Evolutionary conservation across 1,140 invertebrate genomes (phyloP).

Genomic region (Drosophila trapezifrons): DNA sequence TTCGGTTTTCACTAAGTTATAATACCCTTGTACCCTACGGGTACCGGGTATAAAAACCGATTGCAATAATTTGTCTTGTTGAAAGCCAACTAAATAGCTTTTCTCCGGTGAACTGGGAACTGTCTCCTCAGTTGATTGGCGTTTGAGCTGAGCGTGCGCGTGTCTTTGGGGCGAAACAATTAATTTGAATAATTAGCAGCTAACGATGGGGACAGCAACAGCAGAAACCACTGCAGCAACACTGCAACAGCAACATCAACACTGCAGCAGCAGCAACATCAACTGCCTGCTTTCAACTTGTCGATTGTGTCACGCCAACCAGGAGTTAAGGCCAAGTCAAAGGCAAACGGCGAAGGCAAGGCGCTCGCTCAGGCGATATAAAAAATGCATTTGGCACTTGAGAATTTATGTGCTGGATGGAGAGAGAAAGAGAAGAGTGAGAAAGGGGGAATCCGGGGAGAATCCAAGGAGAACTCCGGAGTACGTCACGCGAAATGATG

Average conservation of each 20-base stretch:
- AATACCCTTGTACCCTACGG: too few species aligned
- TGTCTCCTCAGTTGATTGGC: constrained; percentile 66
- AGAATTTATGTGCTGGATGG: constrained; percentile 65
- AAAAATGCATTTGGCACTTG: constrained; percentile 81
- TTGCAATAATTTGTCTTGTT: constrained; percentile 25
- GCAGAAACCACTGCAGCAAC: constrained; percentile 9
- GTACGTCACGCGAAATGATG: constrained; percentile 81
- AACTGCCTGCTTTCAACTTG: constrained; percentile 62
- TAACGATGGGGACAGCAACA: constrained; percentile 59
- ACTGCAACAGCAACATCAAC: constrained; percentile 23
- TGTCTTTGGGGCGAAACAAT: constrained; percentile 74
- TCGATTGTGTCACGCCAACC: constrained; percentile 80
- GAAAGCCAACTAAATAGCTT: constrained; percentile 13
- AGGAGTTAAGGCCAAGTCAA: constrained; percentile 74
- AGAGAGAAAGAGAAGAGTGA: constrained; percentile 9
- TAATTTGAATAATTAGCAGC: constrained; percentile 83
- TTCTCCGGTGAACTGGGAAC: constrained; percentile 1
- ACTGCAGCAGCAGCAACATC: constrained; percentile 20
- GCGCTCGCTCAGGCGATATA: constrained; percentile 36
- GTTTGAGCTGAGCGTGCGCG: constrained; percentile 78
- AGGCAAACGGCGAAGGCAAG: constrained; percentile 37
- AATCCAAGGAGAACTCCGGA: constrained; percentile 45
- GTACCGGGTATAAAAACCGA: too few species aligned
- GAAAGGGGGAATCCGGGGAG: constrained; percentile 12
- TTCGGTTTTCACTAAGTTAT: too few species aligned